Evolutionary conservation across 2,113 vertebrate species (phyloP).

Genomic region (Parus major): DNA sequence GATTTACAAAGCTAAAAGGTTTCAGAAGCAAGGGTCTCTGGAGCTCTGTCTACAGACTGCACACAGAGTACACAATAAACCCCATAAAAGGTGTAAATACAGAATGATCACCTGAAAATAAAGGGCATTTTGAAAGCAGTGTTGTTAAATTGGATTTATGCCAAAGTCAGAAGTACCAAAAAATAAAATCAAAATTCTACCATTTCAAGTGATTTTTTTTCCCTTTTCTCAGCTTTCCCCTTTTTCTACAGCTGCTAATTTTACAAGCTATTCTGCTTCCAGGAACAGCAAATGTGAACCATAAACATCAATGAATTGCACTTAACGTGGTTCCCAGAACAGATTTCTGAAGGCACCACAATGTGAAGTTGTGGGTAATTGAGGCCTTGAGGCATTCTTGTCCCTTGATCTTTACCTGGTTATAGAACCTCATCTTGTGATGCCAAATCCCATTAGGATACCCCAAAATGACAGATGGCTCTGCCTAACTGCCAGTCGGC

Average conservation of each 20-base stretch:
- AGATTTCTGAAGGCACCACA: conserved; percentile 56
- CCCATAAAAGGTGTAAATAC: not conserved
- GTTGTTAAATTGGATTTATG: not conserved
- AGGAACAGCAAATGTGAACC: not conserved
- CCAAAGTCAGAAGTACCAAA: not conserved
- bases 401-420: conserved; percentile 64
- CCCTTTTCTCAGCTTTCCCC: not conserved
- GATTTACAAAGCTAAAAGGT: not conserved
- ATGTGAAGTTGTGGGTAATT: conserved; percentile 70
- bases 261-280: not conserved
- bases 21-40: not conserved
- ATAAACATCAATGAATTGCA: conserved; percentile 31
- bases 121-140: not conserved
- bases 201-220: not conserved
- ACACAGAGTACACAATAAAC: not conserved
- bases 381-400: conserved; percentile 69
- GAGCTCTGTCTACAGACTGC: not conserved
- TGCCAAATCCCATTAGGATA: conserved; percentile 79
- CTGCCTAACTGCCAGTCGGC: conserved; percentile 70
- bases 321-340: conserved; percentile 21
- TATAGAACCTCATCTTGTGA: conserved; percentile 56
- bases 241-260: not conserved
- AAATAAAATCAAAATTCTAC: not conserved
- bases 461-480: conserved; percentile 77
- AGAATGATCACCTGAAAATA: not conserved